phyloP scores from a whole-genome alignment of 2,888 invertebrate species.

The Prosapia bicincta region DNA sequence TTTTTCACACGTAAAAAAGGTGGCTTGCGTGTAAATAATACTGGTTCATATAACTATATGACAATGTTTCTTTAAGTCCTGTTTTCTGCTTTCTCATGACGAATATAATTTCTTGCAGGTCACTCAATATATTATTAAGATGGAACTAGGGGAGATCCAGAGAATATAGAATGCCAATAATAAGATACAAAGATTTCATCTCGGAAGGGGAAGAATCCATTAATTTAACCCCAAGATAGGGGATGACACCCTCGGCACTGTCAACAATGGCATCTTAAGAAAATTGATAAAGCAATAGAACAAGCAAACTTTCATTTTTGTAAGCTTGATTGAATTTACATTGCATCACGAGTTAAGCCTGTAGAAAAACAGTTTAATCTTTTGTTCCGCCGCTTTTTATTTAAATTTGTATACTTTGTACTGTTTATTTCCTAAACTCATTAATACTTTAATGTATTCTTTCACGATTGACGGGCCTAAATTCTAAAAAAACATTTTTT shows the following conservation, averaged over 20 bases:
- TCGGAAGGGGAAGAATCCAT: background rate
- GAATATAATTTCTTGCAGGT: background rate
- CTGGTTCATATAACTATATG: too few relatives aligned
- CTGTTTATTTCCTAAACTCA: too few relatives aligned
- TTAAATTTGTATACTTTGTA: too few relatives aligned
- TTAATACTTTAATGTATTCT: too few relatives aligned
- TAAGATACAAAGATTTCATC: background rate
- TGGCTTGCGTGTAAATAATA: too few relatives aligned
- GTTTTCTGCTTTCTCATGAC: background rate
- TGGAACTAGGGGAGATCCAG: background rate
- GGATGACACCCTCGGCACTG: background rate
- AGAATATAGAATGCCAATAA: background rate
- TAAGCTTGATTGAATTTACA: background rate
- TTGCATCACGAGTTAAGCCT: background rate
- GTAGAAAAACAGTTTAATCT: background rate
- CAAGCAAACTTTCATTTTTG: background rate
- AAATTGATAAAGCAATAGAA: background rate
- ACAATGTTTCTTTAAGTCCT: background rate
- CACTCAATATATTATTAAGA: background rate
- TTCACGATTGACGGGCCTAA: too few relatives aligned
- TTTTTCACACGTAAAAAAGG: too few relatives aligned
- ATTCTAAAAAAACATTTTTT: too few relatives aligned
- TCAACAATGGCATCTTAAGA: background rate
- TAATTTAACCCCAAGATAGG: background rate
- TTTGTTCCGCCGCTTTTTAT: too few relatives aligned